phyloP scores from a whole-genome alignment of 2,113 vertebrate genomes.

The Anhinga rufa region DNA sequence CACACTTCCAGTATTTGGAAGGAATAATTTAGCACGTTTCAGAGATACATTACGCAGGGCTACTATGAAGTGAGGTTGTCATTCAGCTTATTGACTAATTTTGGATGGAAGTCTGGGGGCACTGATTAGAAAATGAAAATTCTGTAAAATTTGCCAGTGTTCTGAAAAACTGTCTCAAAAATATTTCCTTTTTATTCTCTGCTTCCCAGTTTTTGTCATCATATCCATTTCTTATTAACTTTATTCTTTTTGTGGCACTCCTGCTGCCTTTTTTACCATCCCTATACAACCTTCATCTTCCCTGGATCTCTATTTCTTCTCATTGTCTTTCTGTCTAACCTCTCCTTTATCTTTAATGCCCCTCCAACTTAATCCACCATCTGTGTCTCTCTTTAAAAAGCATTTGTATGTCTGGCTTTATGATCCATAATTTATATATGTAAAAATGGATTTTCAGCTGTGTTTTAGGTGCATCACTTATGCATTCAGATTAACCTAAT shows the following conservation, averaged over 20 bases:
- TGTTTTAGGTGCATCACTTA: not conserved
- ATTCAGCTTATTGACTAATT: not conserved
- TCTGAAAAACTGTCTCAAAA: not conserved
- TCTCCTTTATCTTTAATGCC: not conserved
- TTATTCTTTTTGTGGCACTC: not conserved
- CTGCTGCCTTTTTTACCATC: not conserved
- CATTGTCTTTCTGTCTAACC: not conserved
- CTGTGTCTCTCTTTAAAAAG: not conserved
- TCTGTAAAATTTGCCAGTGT: not conserved
- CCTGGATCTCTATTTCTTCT: not conserved
- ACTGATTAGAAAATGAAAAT: not conserved
- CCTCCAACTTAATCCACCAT: not conserved
- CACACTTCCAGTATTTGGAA: not conserved
- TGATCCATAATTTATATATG: not conserved
- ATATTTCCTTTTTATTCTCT: not conserved
- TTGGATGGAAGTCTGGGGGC: not conserved
- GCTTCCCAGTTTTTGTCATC: not conserved
- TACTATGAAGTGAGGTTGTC: not conserved
- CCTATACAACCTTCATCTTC: not conserved
- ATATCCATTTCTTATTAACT: not conserved
- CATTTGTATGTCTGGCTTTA: not conserved
- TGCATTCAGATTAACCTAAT: not conserved
- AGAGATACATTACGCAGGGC: not conserved
- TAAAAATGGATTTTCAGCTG: constrained; percentile 9
- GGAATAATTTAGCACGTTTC: not conserved